These are phyloP conservation scores for Dicycla oo DNA, from an alignment of 2,888 invertebrate genomes.

Conservation along the genomic window DNA sequence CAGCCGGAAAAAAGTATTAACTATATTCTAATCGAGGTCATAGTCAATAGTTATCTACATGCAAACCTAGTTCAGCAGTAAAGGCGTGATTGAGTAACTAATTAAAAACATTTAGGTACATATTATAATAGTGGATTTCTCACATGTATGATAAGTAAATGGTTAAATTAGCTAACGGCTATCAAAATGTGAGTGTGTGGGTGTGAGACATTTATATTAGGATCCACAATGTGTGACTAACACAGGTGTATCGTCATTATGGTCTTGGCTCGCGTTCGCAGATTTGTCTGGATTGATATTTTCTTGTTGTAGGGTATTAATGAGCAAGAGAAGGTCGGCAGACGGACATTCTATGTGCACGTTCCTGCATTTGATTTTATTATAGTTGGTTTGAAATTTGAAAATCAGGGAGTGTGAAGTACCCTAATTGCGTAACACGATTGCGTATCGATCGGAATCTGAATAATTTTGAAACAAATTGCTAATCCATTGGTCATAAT, in stretches of 20 bases:
- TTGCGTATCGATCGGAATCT: too few relatives aligned
- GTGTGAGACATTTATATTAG: conserved; percentile 53
- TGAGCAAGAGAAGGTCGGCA: background rate
- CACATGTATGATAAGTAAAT: conserved; percentile 28
- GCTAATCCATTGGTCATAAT: too few relatives aligned
- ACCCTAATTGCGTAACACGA: too few relatives aligned
- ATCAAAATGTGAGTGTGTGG: conserved; percentile 48
- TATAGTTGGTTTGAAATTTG: too few relatives aligned
- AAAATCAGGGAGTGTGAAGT: too few relatives aligned
- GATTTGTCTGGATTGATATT: conserved; percentile 33
- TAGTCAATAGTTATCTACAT: too few relatives aligned
- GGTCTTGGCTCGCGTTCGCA: conserved; percentile 52
- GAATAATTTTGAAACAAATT: too few relatives aligned
- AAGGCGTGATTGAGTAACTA: background rate
- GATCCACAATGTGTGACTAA: conserved; percentile 56
- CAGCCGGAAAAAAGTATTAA: too few relatives aligned
- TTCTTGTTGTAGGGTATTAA: conserved; percentile 13
- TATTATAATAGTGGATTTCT: conserved; percentile 4
- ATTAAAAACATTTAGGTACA: background rate
- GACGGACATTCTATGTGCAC: too few relatives aligned
- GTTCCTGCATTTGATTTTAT: too few relatives aligned
- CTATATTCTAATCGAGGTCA: background rate
- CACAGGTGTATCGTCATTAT: conserved; percentile 58
- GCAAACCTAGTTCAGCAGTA: background rate
- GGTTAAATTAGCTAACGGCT: conserved; percentile 38